These are phyloP conservation scores for Carollia perspicillata DNA, from an alignment of 2,113 vertebrate species.

Conservation along the genomic window DNA sequence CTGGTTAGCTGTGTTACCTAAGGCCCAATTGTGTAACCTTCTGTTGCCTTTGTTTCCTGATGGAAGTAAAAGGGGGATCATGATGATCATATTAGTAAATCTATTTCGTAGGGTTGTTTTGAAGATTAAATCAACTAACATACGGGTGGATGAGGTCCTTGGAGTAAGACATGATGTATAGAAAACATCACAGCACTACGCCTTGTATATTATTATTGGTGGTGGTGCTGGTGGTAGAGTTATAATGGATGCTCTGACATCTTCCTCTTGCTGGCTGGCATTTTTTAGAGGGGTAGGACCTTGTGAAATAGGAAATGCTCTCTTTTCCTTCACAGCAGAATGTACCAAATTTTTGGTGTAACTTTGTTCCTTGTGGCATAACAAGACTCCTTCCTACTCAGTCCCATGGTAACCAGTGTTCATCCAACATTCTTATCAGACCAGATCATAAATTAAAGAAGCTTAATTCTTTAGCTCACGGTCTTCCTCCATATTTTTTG, in stretches of 20 bases:
- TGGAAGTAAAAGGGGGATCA: background rate
- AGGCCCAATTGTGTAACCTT: background rate
- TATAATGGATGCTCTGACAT: background rate
- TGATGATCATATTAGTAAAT: background rate
- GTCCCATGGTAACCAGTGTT: background rate
- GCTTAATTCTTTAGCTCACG: background rate
- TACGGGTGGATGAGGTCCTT: too few relatives aligned
- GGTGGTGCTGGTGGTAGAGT: background rate
- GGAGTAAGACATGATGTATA: background rate
- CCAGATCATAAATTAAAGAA: background rate
- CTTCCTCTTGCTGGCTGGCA: background rate
- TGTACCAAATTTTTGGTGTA: background rate
- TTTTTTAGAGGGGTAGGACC: background rate
- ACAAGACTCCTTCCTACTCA: background rate
- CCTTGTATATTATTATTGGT: background rate
- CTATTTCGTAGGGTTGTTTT: background rate
- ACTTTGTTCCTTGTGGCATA: background rate
- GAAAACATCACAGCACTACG: background rate
- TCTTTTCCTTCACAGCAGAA: background rate
- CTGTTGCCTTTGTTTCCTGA: background rate
- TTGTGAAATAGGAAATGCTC: background rate
- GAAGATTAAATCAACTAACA: background rate
- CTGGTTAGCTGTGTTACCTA: background rate
- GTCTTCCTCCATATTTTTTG: background rate
- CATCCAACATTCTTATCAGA: background rate